Evolutionary conservation across 2,888 invertebrate species (phyloP), one percentile per base, ranked within the genome.

Genomic region (Drosophila lacicola): DNA sequence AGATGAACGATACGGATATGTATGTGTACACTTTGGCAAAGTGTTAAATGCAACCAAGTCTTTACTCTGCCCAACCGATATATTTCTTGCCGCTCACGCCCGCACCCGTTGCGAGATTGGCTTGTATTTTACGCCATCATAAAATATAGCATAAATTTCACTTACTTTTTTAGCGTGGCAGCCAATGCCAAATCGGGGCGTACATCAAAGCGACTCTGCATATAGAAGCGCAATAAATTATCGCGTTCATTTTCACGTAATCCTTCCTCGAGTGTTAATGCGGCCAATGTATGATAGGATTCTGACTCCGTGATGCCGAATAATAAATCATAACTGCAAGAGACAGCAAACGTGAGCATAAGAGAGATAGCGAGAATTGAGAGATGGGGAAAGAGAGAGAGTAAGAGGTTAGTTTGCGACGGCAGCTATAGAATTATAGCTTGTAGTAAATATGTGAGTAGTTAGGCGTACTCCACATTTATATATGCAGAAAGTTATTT

Each of bases 281-380:
- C 95, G 56, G 95, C 95, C 75, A 97, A 94, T 70, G 96, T 94
- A 90, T 97, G 95, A 90, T 96, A 96, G 83, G 96, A 96, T 91
- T 97, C 97, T 76, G 95, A 92, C 92, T 97, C 96, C 17, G 97
- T 96, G 58, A 97, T 95, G 21, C 98, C 98, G 88, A 96, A 96
- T 92, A 98, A 94, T 76, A 98, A 93, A 91, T 98, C 97, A 91
- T 96, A 97, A 85, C 97, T 97, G 92, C 51, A 91, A 81, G 46
- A 81, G 64, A 73, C 75, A 75, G 79, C 60, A 60, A 74, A 61
- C 25, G 58, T 41, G 33, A 61, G 49, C n/a, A 44, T 36, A 50
- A 45, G 36, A 34, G 53, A 21, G 45, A 21, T 19, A n/a, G 45
- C 13, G 11, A 17, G 42, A 39, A 21, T 44, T 25, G 51, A 36